phyloP scores from a whole-genome alignment of 1,140 invertebrate genomes.

The Melipona quadrifasciata region DNA sequence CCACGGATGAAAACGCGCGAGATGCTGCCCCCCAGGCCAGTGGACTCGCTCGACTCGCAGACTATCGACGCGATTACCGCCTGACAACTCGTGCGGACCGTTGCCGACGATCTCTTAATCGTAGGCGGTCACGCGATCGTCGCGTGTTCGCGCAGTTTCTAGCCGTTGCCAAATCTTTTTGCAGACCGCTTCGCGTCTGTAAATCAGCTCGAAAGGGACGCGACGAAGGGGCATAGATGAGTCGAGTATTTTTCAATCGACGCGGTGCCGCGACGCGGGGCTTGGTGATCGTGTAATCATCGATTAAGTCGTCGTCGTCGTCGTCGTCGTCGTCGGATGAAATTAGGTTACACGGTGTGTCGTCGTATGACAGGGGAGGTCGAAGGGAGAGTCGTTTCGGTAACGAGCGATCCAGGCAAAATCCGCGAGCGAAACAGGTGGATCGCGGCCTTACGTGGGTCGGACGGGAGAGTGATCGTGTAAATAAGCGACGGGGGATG shows the following conservation, averaged over 20 bases:
- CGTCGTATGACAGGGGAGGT: not conserved
- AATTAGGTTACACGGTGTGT: conserved; percentile 33
- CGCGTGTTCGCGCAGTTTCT: not conserved
- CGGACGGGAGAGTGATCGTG: not conserved
- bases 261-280: not conserved
- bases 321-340: too few species aligned
- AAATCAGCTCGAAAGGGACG: not conserved
- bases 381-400: too few species aligned
- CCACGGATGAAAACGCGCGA: conserved; percentile 12
- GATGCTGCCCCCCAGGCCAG: conserved; percentile 12
- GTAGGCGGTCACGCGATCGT: conserved; percentile 3
- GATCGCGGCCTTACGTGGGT: not conserved
- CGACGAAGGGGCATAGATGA: not conserved
- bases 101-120: not conserved
- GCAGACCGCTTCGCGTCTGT: not conserved
- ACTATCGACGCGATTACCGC: not conserved
- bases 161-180: not conserved
- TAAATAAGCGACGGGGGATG: not conserved
- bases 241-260: not conserved
- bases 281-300: conserved; percentile 32
- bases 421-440: not conserved
- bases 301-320: not conserved
- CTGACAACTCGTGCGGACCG: not conserved
- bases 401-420: not conserved
- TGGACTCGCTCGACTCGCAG: conserved; percentile 25